phyloP scores from a whole-genome alignment of 2,113 vertebrate genomes.

The Pseudolaguvia tuberculata region DNA sequence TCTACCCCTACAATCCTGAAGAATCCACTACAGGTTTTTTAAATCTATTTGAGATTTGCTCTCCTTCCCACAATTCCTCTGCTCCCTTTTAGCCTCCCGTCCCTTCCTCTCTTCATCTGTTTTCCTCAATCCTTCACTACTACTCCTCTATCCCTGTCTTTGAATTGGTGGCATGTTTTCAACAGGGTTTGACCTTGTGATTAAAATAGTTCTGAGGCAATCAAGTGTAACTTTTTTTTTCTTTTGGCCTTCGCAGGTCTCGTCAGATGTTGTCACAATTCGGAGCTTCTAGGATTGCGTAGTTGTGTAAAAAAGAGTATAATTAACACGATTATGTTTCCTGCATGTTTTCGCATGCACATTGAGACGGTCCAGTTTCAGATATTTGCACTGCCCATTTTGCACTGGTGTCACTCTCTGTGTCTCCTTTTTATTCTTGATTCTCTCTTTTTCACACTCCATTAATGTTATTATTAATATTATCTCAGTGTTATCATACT shows the following conservation, averaged over 20 bases:
- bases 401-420: neutral
- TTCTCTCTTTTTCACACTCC: neutral
- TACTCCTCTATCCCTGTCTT: slow-evolving; percentile 24
- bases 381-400: neutral
- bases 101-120: neutral
- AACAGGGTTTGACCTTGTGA: slow-evolving; percentile 52
- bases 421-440: neutral
- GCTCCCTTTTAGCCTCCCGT: neutral
- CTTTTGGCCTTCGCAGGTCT: neutral
- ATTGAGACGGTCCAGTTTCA: neutral
- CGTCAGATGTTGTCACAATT: neutral
- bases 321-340: neutral
- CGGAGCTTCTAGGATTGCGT: neutral
- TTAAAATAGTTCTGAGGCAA: slow-evolving; percentile 64
- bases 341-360: neutral
- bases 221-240: slow-evolving; percentile 48
- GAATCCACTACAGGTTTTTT: slow-evolving; percentile 55
- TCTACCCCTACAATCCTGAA: slow-evolving; percentile 62
- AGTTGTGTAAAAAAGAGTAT: neutral
- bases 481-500: neutral
- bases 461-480: neutral
- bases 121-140: slow-evolving; percentile 37
- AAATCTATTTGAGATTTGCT: slow-evolving; percentile 40
- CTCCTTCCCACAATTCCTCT: neutral
- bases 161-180: slow-evolving; percentile 61